Conservation (phyloP, 2,888 invertebrate genomes). For the Agrenia bidenticulata region DNA sequence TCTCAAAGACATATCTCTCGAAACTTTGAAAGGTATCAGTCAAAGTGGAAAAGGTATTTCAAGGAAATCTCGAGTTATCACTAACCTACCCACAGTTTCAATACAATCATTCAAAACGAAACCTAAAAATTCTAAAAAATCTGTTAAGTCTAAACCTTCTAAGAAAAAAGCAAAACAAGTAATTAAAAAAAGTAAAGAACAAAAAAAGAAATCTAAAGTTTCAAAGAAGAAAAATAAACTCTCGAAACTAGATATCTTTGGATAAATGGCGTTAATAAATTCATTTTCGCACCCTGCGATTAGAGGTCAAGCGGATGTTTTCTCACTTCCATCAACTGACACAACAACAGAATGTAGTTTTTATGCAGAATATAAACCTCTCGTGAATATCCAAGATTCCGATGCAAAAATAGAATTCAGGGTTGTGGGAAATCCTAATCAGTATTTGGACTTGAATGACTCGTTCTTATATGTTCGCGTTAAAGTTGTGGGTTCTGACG, state of each 20-base stretch:
- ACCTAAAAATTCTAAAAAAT: too few species aligned
- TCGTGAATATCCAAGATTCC: constrained; percentile 34
- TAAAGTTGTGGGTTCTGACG: constrained; percentile 20
- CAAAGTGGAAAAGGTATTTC: constrained; percentile 26
- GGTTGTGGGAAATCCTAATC: constrained; percentile 23
- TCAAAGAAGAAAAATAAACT: background rate
- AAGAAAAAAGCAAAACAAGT: background rate
- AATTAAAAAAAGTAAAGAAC: constrained; percentile 9
- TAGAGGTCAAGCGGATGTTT: constrained; percentile 31
- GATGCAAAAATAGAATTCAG: constrained; percentile 40
- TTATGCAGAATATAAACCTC: constrained; percentile 42
- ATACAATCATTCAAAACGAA: too few species aligned
- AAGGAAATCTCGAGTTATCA: background rate
- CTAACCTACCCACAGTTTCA: too few species aligned
- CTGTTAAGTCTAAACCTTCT: too few species aligned
- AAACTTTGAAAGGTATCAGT: background rate
- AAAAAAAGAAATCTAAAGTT: constrained; percentile 5
- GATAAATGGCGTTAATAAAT: constrained; percentile 35
- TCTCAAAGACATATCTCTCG: constrained; percentile 3
- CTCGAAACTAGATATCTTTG: constrained; percentile 25
- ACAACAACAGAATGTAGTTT: constrained; percentile 35
- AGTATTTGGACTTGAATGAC: constrained; percentile 38
- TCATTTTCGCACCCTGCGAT: constrained; percentile 22
- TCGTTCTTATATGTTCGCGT: constrained; percentile 21
- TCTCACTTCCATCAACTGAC: constrained; percentile 32